Percentiles rank a stretch among this genome's conserved stretches.
These are phyloP conservation scores for Drosophila melanosoma DNA, from an alignment of 2,888 invertebrate genomes.

Conservation along the genomic window DNA sequence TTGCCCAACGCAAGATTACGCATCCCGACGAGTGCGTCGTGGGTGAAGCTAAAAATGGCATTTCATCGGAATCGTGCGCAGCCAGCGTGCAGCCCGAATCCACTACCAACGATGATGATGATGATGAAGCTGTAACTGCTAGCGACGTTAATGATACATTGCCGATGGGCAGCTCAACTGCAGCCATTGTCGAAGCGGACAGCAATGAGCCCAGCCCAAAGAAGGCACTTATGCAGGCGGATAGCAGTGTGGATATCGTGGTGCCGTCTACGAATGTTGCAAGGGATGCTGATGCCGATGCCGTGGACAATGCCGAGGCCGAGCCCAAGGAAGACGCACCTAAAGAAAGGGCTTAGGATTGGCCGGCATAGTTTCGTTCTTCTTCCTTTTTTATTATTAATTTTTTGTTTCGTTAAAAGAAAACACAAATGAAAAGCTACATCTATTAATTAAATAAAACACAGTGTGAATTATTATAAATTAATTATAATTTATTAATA, in stretches of 20 bases:
- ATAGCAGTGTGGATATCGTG: constrained; percentile 61
- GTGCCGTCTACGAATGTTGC: constrained; percentile 22
- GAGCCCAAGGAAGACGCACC: constrained; percentile 54
- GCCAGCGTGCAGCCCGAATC: constrained; percentile 66
- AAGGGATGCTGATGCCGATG: constrained; percentile 26
- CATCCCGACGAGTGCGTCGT: constrained; percentile 80
- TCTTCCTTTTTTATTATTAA: constrained; percentile 39
- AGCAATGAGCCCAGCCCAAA: constrained; percentile 82
- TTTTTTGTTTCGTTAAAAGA: constrained; percentile 42
- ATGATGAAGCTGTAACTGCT: constrained; percentile 52
- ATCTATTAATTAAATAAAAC: constrained; percentile 61
- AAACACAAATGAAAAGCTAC: constrained; percentile 35
- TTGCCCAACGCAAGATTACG: constrained; percentile 84
- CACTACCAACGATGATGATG: constrained; percentile 77
- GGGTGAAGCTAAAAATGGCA: constrained; percentile 69
- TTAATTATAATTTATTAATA: constrained; percentile 81
- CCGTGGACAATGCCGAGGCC: constrained; percentile 45
- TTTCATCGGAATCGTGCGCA: constrained; percentile 60
- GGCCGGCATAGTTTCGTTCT: constrained; percentile 34
- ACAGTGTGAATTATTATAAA: constrained; percentile 75
- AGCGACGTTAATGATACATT: constrained; percentile 26
- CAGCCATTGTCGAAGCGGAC: constrained; percentile 79
- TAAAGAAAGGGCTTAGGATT: constrained; percentile 64
- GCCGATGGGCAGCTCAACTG: constrained; percentile 20
- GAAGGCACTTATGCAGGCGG: constrained; percentile 72